Base-by-base conservation (phyloP, 1,140 invertebrate genomes). In the Drosophila quadrilineata region DNA sequence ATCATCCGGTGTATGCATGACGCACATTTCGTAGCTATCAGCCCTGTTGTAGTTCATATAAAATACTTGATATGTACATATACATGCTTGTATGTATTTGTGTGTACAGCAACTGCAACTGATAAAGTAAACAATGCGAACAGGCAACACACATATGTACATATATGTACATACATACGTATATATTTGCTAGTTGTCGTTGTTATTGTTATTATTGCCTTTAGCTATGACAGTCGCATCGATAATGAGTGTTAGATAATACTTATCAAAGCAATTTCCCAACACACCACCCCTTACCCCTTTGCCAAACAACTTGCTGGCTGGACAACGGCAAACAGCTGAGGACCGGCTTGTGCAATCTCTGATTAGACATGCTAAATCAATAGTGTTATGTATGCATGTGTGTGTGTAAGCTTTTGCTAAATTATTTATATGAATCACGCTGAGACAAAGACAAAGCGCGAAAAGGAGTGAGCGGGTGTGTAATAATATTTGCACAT, bases 231-330 rank as follows among this genome's bases (percentile, higher is more conserved):
- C 45, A 65, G 53, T 21, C 53, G 6, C 54, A 66, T 52, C 40
- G 63, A 66, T 66, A 60, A 66, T 60, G 46, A 50, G 36, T 36
- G 63, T 59, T 52, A 52, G 56, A 59, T 66, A 45, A 66, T 59
- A 52, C 31, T 66, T 66, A 66, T 66, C 56, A 66, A 9, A 22
- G 29, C 24, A 26, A 40, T 33, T 40, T 1, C 29, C 9, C 24
- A 10, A 6, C 9, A 8, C 6, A 8, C 36, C 58, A 16, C 0
- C 41, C 9, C 4, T 6, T n/a, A n/a, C n/a, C n/a, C n/a, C n/a
- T n/a, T n/a, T n/a, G n/a, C n/a, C n/a, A n/a, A n/a, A n/a, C n/a
- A n/a, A n/a, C n/a, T n/a, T n/a, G n/a, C n/a, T n/a, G n/a, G n/a
- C n/a, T n/a, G n/a, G n/a, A 6, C 16, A 8, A 22, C 17, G 43